Base-by-base conservation (phyloP, 2,888 invertebrate species). In the Micoletzkya japonica region DNA sequence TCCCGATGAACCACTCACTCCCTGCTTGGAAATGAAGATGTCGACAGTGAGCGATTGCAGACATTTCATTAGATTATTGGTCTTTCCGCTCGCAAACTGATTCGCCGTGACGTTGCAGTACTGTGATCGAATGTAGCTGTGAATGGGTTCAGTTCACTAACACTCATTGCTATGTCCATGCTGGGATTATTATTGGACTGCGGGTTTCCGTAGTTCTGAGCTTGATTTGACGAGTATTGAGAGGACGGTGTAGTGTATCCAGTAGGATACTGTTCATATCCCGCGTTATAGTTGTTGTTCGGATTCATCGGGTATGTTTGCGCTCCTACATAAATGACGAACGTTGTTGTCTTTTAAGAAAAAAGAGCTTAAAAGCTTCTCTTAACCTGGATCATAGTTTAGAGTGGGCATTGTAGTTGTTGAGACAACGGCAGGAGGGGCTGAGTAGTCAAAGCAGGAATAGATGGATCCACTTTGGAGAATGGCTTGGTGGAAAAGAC, bases 401-500 rank as follows among this genome's bases (percentile, higher is more conserved):
- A 74, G 69, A 17, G 49, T 52, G 2, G 64, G 69, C 14, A 59
- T 70, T 2, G 70, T 32, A n/a, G 72, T 71, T 20, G 70, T 63
- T 30, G 54, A 4, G 36, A 20, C 52, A 52, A 26, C 17, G 56
- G 10, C 17, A 37, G 24, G 14, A 56, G 30, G 30, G 56, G 52
- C 7, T 3, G 26, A 26, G 17, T 10, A 39, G 17, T 39, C 17
- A 39, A 17, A 80, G 70, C 80, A 81, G n/a, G 72, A 70, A 58
- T 79, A 71, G 52, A 77, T 73, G 26, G 78, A 74, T 2, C 81
- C 81, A 57, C 75, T 75, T 59, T 79, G 77, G 7, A 81, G 73
- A 63, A 81, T 80, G 26, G 80, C 81, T 70, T 80, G 79, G 37
- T 80, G 75, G 72, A 81, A 79, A 17, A 81, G 74, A 49, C 73